Evolutionary conservation across 1,140 invertebrate genomes (phyloP).

Genomic region (Anthonomus grandis): DNA sequence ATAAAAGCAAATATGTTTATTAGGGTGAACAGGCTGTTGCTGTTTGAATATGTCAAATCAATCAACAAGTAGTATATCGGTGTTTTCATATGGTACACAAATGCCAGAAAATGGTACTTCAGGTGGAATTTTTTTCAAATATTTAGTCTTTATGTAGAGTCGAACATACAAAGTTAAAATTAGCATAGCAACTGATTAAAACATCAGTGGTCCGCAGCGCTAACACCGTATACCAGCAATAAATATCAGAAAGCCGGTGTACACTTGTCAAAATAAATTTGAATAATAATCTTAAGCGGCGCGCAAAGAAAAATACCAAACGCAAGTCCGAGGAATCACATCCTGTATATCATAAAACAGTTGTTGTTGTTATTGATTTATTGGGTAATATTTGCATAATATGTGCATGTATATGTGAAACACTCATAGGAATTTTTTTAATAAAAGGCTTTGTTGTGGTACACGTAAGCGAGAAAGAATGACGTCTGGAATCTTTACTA

Average conservation of each 20-base stretch:
- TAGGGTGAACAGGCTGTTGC: too few species aligned
- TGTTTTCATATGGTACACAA: too few species aligned
- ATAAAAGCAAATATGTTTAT: too few species aligned
- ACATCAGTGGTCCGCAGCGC: slow-evolving; percentile 15
- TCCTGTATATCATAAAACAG: slow-evolving; percentile 28
- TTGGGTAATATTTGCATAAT: slow-evolving; percentile 23
- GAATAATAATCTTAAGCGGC: slow-evolving; percentile 21
- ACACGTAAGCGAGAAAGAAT: too few species aligned
- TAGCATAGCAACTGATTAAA: slow-evolving; percentile 26
- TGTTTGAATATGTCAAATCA: too few species aligned
- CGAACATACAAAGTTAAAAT: slow-evolving; percentile 22
- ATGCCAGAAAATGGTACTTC: too few species aligned
- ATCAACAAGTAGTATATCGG: too few species aligned
- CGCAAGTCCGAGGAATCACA: slow-evolving; percentile 18
- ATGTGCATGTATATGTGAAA: slow-evolving; percentile 19
- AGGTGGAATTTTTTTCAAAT: too few species aligned
- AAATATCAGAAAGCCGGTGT: slow-evolving; percentile 16
- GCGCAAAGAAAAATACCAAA: slow-evolving; percentile 14
- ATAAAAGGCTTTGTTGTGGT: too few species aligned
- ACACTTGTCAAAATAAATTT: slow-evolving; percentile 26
- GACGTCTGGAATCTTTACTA: too few species aligned
- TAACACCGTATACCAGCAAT: slow-evolving; percentile 20
- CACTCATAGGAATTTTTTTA: too few species aligned
- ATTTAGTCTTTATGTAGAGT: too few species aligned
- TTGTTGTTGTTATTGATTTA: slow-evolving; percentile 25